Percentiles rank a stretch among this genome's conserved stretches.
phyloP scores from a whole-genome alignment of 2,113 vertebrate species.

The Zosterops hypoxanthus region DNA sequence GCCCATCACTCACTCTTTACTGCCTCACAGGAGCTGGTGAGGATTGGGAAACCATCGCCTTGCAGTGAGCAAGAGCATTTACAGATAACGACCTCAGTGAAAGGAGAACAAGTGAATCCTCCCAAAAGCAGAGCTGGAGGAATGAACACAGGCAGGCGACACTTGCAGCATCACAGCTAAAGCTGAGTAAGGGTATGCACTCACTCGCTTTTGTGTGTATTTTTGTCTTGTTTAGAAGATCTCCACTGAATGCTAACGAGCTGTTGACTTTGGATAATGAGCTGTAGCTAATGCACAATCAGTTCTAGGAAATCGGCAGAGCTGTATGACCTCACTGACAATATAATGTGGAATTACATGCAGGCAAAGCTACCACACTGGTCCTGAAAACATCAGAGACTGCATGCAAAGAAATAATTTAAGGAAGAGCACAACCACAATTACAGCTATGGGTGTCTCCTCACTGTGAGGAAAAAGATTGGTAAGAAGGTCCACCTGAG shows the following conservation, averaged over 20 bases:
- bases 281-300: background rate
- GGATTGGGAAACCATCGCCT: background rate
- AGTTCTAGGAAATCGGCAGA: background rate
- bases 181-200: background rate
- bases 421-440: background rate
- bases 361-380: background rate
- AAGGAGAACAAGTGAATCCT: background rate
- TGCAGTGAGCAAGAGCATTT: background rate
- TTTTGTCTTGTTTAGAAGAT: background rate
- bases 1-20: background rate
- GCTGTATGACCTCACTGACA: background rate
- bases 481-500: background rate
- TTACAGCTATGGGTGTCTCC: background rate
- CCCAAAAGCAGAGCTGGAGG: background rate
- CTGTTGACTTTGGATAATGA: background rate
- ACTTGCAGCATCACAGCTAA: fast-evolving
- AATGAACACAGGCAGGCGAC: fast-evolving
- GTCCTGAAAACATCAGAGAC: background rate
- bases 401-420: background rate
- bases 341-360: background rate
- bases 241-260: background rate
- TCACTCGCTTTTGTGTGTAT: background rate
- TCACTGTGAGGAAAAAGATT: background rate
- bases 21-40: background rate
- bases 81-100: fast-evolving